Conservation (phyloP, 2,113 vertebrate species). For the Cricetomys ansorgei region DNA sequence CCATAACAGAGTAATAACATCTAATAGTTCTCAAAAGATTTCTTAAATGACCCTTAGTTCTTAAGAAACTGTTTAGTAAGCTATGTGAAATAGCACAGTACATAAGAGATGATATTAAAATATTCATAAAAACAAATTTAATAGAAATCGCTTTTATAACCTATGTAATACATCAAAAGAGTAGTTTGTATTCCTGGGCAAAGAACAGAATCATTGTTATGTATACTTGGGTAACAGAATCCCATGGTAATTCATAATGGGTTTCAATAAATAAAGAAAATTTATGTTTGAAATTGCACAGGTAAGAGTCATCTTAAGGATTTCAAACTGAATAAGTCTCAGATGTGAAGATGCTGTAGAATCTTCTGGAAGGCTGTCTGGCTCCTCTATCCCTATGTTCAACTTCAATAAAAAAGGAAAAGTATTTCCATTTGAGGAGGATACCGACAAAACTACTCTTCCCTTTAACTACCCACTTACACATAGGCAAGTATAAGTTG, state of each 20-base stretch:
- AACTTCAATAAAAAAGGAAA: neutral
- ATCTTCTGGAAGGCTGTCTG: neutral
- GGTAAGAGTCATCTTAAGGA: neutral
- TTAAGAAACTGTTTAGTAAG: conserved; percentile 63
- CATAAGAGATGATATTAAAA: conserved; percentile 32
- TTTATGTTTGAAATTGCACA: neutral
- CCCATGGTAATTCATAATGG: neutral
- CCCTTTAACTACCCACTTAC: neutral
- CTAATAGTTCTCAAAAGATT: conserved; percentile 66
- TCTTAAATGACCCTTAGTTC: conserved; percentile 22
- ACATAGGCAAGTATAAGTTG: neutral
- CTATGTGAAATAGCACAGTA: conserved; percentile 51
- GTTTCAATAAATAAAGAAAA: neutral
- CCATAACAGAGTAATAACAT: conserved; percentile 62
- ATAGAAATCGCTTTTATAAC: conserved; percentile 30
- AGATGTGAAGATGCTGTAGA: neutral
- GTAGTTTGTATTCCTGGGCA: neutral
- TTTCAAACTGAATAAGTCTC: neutral
- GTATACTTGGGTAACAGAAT: neutral
- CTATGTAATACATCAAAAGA: conserved; percentile 13
- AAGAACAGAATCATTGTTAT: neutral
- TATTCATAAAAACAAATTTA: conserved; percentile 44
- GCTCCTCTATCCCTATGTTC: neutral
- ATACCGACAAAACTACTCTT: neutral
- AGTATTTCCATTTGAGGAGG: neutral